phyloP scores from a whole-genome alignment of 2,888 invertebrate genomes.

The Dolomedes plantarius region DNA sequence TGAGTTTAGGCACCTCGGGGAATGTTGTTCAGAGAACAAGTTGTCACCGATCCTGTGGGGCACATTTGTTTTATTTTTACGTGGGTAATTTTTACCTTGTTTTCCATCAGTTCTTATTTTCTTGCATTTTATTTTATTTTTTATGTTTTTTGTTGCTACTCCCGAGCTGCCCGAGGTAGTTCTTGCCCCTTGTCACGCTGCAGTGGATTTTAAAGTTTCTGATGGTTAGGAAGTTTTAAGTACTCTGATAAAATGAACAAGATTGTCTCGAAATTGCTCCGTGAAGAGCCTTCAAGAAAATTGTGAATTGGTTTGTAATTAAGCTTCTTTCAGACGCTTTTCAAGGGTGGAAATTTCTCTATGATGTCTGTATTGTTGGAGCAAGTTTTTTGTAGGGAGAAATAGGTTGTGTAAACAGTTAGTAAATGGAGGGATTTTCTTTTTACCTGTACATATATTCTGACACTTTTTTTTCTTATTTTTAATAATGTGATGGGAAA shows the following conservation, averaged over 20 bases:
- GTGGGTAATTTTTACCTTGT: conserved; percentile 5
- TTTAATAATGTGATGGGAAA: too few species aligned
- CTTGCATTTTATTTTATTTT: background rate
- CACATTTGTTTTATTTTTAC: background rate
- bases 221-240: background rate
- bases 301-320: background rate
- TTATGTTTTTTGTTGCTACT: background rate
- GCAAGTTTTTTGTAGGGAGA: too few species aligned
- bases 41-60: conserved; percentile 56
- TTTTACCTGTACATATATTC: too few species aligned
- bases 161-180: background rate
- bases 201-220: background rate
- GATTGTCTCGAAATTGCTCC: background rate
- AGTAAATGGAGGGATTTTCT: too few species aligned
- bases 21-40: conserved; percentile 60
- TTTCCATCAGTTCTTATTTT: background rate
- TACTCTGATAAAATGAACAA: background rate
- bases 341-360: too few species aligned
- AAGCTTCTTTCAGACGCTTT: background rate
- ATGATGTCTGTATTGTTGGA: too few species aligned
- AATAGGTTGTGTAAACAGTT: too few species aligned
- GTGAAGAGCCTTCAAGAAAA: background rate
- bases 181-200: background rate
- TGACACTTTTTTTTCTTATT: too few species aligned
- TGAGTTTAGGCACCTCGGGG: conserved; percentile 62